Percentiles rank a stretch among this genome's conserved stretches.
Conservation (phyloP, 2,113 vertebrate genomes). For the Plecotus auritus region DNA sequence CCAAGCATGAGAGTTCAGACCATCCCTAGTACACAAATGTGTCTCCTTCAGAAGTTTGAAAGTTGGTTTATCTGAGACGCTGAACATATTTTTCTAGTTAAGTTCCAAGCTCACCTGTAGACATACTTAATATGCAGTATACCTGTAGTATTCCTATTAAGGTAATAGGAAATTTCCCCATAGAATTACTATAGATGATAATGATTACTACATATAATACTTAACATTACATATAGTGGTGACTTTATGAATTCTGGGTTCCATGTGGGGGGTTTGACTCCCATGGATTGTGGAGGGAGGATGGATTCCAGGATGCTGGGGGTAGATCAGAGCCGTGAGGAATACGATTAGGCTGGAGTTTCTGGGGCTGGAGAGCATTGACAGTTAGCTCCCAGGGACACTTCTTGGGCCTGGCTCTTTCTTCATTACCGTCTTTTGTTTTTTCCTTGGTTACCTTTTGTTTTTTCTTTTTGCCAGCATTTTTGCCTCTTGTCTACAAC, state of each 20-base stretch:
- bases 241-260: background rate
- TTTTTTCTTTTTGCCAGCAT: background rate
- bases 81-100: background rate
- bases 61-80: background rate
- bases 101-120: background rate
- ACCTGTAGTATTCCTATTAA: background rate
- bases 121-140: background rate
- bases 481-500: background rate
- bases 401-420: background rate
- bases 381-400: background rate
- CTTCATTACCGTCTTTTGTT: background rate
- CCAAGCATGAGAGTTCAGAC: conserved; percentile 11
- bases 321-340: background rate
- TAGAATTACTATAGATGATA: background rate
- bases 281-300: background rate
- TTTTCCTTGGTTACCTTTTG: background rate
- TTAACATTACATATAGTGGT: background rate
- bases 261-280: background rate
- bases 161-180: background rate
- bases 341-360: background rate
- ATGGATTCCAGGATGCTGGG: background rate
- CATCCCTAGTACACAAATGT: background rate
- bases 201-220: background rate
- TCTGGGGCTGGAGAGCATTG: background rate
- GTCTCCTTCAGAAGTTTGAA: background rate